Evolutionary conservation across 2,888 invertebrate species (phyloP).

Genomic region (Xiphydria camelus): DNA sequence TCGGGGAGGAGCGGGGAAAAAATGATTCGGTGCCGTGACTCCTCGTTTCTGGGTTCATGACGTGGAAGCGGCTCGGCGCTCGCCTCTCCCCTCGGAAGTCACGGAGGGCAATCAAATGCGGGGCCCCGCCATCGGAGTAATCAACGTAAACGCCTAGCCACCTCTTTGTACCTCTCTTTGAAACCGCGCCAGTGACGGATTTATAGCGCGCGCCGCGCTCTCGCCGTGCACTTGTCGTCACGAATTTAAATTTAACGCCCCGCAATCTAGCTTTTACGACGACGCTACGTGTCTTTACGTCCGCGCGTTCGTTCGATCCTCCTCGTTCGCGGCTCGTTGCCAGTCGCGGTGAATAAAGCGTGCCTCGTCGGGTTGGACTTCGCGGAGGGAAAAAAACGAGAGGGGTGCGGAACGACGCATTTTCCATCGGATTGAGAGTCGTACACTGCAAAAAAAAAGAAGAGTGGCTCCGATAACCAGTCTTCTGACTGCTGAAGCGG

Average conservation of each 20-base stretch:
- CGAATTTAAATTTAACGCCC: background rate
- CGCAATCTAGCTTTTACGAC: background rate
- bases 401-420: too few species aligned
- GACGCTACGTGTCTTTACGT: background rate
- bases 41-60: conserved; percentile 15
- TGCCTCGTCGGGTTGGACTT: too few species aligned
- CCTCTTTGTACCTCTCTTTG: conserved; percentile 12
- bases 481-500: too few species aligned
- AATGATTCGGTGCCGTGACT: conserved; percentile 19
- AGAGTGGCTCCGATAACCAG: too few species aligned
- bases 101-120: conserved; percentile 18
- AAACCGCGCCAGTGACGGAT: conserved; percentile 13
- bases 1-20: conserved; percentile 3
- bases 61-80: background rate
- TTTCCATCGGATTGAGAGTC: too few species aligned
- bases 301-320: conserved; percentile 8
- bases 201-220: conserved; percentile 1
- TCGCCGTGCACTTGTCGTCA: background rate
- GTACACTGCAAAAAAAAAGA: too few species aligned
- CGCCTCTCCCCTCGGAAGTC: conserved; percentile 5
- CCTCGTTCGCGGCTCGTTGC: background rate
- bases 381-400: too few species aligned
- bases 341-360: conserved; percentile 4
- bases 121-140: conserved; percentile 15
- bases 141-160: conserved; percentile 19